Percentiles rank a stretch among this genome's conserved stretches.
Evolutionary conservation across 2,797 vertebrate genomes (phyloP).

Genomic region (Ambastaia sidthimunki): DNA sequence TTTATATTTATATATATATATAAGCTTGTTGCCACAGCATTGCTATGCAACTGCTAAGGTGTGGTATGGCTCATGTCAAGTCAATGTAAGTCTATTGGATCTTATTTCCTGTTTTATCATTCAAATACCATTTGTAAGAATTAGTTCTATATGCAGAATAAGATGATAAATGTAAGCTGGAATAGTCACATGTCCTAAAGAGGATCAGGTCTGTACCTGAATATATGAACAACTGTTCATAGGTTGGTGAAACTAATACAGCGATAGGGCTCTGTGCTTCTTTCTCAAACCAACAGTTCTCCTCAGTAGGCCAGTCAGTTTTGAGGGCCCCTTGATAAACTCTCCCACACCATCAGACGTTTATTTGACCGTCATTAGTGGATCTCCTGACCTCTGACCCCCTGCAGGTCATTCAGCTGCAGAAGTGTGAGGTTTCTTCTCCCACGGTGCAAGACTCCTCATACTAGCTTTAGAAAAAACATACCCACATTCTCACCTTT

Average conservation of each 20-base stretch:
- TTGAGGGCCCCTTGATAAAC: slow-evolving; percentile 31
- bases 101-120: neutral
- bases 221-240: neutral
- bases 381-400: slow-evolving; percentile 43
- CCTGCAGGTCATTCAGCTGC: slow-evolving; percentile 57
- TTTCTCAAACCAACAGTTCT: slow-evolving; percentile 3
- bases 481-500: slow-evolving; percentile 3
- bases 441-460: slow-evolving; percentile 39
- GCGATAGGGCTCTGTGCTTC: neutral
- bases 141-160: too few relatives aligned
- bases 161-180: too few relatives aligned
- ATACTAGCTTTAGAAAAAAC: slow-evolving; percentile 27
- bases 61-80: neutral
- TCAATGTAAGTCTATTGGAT: neutral
- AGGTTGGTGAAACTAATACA: neutral
- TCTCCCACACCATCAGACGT: slow-evolving; percentile 51
- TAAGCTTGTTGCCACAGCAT: too few relatives aligned
- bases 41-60: too few relatives aligned
- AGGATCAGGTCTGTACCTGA: neutral
- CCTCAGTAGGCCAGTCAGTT: slow-evolving; percentile 41
- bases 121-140: too few relatives aligned
- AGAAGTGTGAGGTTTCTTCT: slow-evolving; percentile 63
- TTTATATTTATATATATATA: too few relatives aligned
- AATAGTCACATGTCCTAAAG: neutral
- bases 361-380: slow-evolving; percentile 52